Conservation (phyloP, 2,888 invertebrate species). For the Apodemia hepburni region DNA sequence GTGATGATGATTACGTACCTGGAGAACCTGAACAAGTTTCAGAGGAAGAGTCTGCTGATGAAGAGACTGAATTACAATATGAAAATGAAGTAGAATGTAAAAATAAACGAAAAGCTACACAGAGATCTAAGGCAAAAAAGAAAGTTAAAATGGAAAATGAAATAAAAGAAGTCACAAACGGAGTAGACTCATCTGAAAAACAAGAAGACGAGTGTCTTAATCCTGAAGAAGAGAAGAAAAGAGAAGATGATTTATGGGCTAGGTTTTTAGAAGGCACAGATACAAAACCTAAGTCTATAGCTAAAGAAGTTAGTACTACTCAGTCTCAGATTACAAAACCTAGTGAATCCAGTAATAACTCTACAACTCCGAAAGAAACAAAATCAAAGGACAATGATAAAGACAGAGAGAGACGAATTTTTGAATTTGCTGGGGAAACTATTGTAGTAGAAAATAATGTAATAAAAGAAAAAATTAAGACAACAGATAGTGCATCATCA, state of each 20-base stretch:
- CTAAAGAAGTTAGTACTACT: constrained; percentile 33
- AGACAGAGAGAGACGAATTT: constrained; percentile 83
- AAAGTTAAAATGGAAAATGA: constrained; percentile 45
- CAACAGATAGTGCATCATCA: constrained; percentile 45
- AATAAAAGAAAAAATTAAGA: constrained; percentile 62
- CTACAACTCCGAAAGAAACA: constrained; percentile 18
- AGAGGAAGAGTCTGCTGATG: constrained; percentile 84
- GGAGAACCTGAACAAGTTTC: constrained; percentile 82
- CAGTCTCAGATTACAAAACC: constrained; percentile 27
- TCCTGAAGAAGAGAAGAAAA: constrained; percentile 84
- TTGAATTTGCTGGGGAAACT: constrained; percentile 94
- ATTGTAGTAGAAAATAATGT: constrained; percentile 76
- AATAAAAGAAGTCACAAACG: constrained; percentile 33
- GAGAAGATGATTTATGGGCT: constrained; percentile 89
- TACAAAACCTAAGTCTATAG: constrained; percentile 50
- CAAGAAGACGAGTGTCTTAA: constrained; percentile 47
- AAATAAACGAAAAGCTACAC: constrained; percentile 51
- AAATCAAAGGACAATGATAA: constrained; percentile 58
- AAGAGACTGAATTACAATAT: constrained; percentile 79
- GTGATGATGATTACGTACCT: constrained; percentile 90
- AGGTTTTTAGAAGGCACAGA: constrained; percentile 87
- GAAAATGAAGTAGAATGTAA: constrained; percentile 66
- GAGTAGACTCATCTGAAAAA: constrained; percentile 43
- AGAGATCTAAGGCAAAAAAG: constrained; percentile 45
- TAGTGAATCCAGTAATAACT: constrained; percentile 10